A percentile compares a stretch with the other conserved stretches of the same genome.
phyloP scores from a whole-genome alignment of 1,140 invertebrate species.

The Nixonia krombeini region DNA sequence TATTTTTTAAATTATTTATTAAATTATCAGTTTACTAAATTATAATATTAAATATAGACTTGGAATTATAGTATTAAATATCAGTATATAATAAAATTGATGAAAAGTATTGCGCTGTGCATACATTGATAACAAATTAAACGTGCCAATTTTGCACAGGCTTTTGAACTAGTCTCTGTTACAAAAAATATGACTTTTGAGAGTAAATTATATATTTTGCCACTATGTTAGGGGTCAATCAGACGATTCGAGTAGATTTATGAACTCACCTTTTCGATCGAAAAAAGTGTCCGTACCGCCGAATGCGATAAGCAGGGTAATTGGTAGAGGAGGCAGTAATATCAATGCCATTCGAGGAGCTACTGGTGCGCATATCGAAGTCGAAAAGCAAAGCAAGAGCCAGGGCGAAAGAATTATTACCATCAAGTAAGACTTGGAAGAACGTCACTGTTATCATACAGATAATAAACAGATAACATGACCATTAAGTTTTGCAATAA shows the following conservation, averaged over 20 bases:
- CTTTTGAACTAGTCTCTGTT: background rate
- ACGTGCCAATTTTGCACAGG: background rate
- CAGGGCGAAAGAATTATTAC: constrained; percentile 95
- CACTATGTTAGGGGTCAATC: constrained; percentile 61
- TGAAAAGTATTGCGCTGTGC: no score
- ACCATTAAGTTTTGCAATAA: no score
- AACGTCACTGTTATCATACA: background rate
- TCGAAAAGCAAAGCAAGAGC: constrained; percentile 96
- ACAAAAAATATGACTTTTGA: constrained; percentile 1
- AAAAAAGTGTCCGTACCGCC: constrained; percentile 94
- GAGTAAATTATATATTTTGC: constrained; percentile 1
- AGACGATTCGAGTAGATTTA: constrained; percentile 67
- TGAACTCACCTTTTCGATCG: constrained; percentile 72
- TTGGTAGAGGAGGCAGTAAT: constrained; percentile 95
- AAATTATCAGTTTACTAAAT: no score
- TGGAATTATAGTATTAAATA: no score
- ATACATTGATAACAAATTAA: constrained; percentile 2
- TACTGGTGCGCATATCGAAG: constrained; percentile 97
- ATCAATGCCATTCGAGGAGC: constrained; percentile 96
- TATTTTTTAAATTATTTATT: constrained; percentile 11
- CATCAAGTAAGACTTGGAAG: constrained; percentile 82
- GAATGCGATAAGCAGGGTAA: constrained; percentile 94
- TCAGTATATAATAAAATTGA: no score
- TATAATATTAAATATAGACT: no score
- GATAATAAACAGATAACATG: background rate